Conservation (phyloP, 2,888 invertebrate genomes). For the Pediacus dermestoides region DNA sequence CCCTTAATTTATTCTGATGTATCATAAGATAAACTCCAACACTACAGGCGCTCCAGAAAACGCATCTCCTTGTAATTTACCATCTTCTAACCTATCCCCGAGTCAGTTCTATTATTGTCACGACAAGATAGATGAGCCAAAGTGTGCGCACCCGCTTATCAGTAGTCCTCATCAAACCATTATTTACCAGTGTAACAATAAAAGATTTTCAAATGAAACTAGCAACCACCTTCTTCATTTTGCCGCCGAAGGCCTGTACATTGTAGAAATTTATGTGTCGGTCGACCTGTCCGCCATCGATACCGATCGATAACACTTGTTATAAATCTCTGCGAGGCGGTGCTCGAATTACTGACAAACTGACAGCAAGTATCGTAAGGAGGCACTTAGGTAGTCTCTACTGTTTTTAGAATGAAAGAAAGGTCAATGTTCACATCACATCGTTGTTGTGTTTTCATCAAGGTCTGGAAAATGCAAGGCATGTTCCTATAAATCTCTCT, state of each 20-base stretch:
- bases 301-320: conserved; percentile 26
- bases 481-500: too few relatives aligned
- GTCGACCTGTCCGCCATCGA: conserved; percentile 23
- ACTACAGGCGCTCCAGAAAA: too few relatives aligned
- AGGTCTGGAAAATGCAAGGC: too few relatives aligned
- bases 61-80: too few relatives aligned
- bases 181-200: conserved; percentile 39
- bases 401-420: conserved; percentile 2
- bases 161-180: conserved; percentile 36
- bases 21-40: too few relatives aligned
- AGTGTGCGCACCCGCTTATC: conserved; percentile 34
- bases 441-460: too few relatives aligned
- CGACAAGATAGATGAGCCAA: conserved; percentile 23
- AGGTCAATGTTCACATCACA: too few relatives aligned
- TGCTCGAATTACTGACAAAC: conserved; percentile 21
- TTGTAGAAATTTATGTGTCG: conserved; percentile 24
- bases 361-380: conserved; percentile 7
- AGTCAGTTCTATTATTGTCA: neutral
- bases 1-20: too few relatives aligned
- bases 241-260: conserved; percentile 12
- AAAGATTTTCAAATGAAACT: conserved; percentile 30
- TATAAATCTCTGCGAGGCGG: conserved; percentile 28
- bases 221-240: conserved; percentile 33
- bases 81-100: too few relatives aligned
- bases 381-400: too few relatives aligned